Evolutionary conservation across 2,797 vertebrate genomes (phyloP), one percentile per base, ranked within the genome.

Genomic region (Ptychadena robeensis): DNA sequence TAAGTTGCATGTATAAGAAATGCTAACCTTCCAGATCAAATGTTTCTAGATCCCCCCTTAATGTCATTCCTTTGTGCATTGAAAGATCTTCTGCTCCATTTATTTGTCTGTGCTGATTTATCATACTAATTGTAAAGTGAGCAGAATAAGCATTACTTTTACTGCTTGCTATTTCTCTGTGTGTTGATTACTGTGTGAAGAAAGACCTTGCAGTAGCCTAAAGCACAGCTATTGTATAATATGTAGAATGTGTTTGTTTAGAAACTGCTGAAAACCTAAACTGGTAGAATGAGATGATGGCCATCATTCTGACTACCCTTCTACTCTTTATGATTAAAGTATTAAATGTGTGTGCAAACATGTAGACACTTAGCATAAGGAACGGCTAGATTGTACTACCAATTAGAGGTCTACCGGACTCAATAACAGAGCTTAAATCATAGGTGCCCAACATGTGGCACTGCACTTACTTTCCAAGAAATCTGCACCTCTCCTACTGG

Each of bases 141-240:
- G 73, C 57, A 28, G 73, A 70, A 77, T 71, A 77, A 82, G 34
- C 73, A 63, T 71, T 82, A 34, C 66, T 71, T 76, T 77, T 77
- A 82, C 66, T 63, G 81, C 63, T 76, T 68, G 73, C 73, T 71
- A 77, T 77, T 82, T 73, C 73, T 70, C 68, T 63, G 67, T 77
- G 81, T 77, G 81, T 71, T 76, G 68, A 82, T 82, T 77, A 82
- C 81, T 77, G 73, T 82, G 81, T 74, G 31, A 73, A 76, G 81
- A 82, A 77, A 67, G 67, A 78, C 81, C 73, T 82, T 38, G 9
- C 32, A 53, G 30, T 76, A 48, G 53, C 73, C 74, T 77, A 82
- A 82, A 82, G 38, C 81, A 48, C 65, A 64, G 59, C 57, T 71
- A 71, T 71, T 77, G 40, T 69, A 53, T 69, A 57, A 64, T 61